Evolutionary conservation across 2,113 vertebrate genomes (phyloP).

Genomic region (Stomatorhinus ivindoensis): DNA sequence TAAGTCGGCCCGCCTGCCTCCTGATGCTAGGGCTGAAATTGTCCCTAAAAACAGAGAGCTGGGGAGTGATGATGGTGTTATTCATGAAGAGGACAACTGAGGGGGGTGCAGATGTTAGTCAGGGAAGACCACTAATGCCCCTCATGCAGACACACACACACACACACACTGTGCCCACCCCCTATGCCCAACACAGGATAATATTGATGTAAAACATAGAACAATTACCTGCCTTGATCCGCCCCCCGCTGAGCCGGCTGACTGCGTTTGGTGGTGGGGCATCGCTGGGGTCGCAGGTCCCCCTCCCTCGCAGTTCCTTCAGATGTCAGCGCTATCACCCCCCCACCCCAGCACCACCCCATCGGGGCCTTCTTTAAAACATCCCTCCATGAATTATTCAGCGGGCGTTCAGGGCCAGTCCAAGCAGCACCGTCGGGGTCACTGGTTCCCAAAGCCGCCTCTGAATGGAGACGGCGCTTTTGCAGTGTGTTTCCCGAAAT

Average conservation of each 20-base stretch:
- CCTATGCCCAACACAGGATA: slow-evolving; percentile 24
- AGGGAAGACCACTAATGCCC: neutral
- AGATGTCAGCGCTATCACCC: slow-evolving; percentile 41
- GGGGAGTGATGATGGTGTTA: slow-evolving; percentile 25
- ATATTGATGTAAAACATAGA: slow-evolving; percentile 55
- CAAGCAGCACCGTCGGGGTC: slow-evolving; percentile 32
- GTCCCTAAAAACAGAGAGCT: slow-evolving; percentile 42
- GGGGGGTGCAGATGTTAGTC: neutral
- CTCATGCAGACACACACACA: neutral
- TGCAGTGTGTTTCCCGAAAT: slow-evolving; percentile 25
- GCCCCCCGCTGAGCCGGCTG: slow-evolving; percentile 47
- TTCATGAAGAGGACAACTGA: slow-evolving; percentile 7
- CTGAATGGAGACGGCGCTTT: slow-evolving; percentile 20
- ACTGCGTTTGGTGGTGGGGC: slow-evolving; percentile 45
- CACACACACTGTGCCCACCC: slow-evolving; percentile 13
- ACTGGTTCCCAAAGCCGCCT: slow-evolving; percentile 31
- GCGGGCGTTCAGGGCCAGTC: slow-evolving; percentile 20
- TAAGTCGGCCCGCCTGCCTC: slow-evolving; percentile 29
- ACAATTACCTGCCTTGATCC: slow-evolving; percentile 51
- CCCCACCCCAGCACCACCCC: slow-evolving; percentile 17
- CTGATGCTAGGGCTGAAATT: slow-evolving; percentile 35
- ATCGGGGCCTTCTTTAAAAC: slow-evolving; percentile 3
- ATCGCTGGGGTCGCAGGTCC: slow-evolving; percentile 45
- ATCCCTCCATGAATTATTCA: slow-evolving; percentile 56
- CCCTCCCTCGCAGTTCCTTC: slow-evolving; percentile 33